Conservation (phyloP, 2,888 invertebrate genomes). For the Leptogaster cylindrica region DNA sequence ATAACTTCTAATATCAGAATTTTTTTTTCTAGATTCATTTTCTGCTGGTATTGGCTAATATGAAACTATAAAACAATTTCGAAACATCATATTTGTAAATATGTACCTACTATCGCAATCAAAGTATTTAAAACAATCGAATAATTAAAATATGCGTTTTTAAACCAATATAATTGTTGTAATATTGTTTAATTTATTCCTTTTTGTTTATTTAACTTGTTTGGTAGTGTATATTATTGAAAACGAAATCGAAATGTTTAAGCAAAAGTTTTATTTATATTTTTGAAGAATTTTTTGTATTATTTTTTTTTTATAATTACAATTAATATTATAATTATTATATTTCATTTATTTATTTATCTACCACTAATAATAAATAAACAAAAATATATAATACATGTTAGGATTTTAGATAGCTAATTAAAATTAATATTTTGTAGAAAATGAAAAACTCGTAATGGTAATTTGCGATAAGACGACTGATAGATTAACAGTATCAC, state of each 20-base stretch:
- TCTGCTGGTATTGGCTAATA: slow-evolving; percentile 3
- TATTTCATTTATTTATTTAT: slow-evolving; percentile 10
- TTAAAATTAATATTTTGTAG: slow-evolving; percentile 10
- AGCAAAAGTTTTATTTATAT: slow-evolving; percentile 23
- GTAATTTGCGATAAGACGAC: slow-evolving; percentile 33
- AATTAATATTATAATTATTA: slow-evolving; percentile 1
- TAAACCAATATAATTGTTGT: slow-evolving; percentile 16
- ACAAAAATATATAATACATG: no score
- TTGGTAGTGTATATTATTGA: slow-evolving; percentile 24
- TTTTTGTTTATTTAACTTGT: slow-evolving; percentile 20
- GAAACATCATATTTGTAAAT: slow-evolving; percentile 8
- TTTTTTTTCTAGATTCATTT: slow-evolving; percentile 25
- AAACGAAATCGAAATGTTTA: not conserved
- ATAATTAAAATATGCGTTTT: slow-evolving; percentile 2
- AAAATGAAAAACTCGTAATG: slow-evolving; percentile 6
- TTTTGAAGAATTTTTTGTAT: not conserved
- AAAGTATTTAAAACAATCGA: slow-evolving; percentile 18
- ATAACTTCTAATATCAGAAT: no score
- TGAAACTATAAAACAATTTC: not conserved
- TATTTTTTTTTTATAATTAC: slow-evolving; percentile 11
- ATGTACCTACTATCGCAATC: slow-evolving; percentile 17
- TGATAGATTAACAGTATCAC: slow-evolving; percentile 34
- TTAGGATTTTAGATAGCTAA: slow-evolving; percentile 27
- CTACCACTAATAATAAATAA: slow-evolving; percentile 8
- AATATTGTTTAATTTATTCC: slow-evolving; percentile 36